Evolutionary conservation across 2,888 invertebrate species (phyloP).

Genomic region (Crematogaster levior): DNA sequence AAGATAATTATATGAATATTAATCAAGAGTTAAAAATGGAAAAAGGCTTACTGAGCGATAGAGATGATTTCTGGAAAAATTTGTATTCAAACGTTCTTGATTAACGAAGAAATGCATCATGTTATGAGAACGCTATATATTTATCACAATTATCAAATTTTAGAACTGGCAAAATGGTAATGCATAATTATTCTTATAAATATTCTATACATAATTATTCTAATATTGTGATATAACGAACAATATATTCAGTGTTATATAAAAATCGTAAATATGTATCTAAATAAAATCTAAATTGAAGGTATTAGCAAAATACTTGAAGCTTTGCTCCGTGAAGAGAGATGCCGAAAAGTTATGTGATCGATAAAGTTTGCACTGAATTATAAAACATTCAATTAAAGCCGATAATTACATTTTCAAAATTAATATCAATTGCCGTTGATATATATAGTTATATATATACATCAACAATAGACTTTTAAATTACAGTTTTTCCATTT

Average conservation of each 20-base stretch:
- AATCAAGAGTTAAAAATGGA: constrained; percentile 80
- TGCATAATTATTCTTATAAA: too few relatives aligned
- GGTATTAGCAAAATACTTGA: neutral
- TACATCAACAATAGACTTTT: neutral
- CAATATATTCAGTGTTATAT: neutral
- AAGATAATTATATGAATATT: constrained; percentile 84
- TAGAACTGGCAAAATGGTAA: too few relatives aligned
- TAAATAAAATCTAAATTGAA: constrained; percentile 14
- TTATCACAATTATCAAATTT: too few relatives aligned
- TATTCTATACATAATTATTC: too few relatives aligned
- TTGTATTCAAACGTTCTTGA: constrained; percentile 79
- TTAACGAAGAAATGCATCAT: neutral
- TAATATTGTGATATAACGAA: neutral
- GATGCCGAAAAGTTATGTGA: neutral
- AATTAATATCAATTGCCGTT: neutral
- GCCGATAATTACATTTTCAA: neutral
- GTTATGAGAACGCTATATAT: neutral
- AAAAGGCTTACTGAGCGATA: constrained; percentile 80
- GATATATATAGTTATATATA: neutral
- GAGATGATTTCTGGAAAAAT: constrained; percentile 85
- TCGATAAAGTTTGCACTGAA: neutral
- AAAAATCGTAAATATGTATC: neutral
- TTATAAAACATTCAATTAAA: constrained; percentile 24
- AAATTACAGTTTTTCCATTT: neutral
- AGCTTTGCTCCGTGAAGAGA: neutral